These are phyloP conservation scores for Amblyornis subalaris DNA, from an alignment of 2,113 vertebrate genomes.

Conservation along the genomic window DNA sequence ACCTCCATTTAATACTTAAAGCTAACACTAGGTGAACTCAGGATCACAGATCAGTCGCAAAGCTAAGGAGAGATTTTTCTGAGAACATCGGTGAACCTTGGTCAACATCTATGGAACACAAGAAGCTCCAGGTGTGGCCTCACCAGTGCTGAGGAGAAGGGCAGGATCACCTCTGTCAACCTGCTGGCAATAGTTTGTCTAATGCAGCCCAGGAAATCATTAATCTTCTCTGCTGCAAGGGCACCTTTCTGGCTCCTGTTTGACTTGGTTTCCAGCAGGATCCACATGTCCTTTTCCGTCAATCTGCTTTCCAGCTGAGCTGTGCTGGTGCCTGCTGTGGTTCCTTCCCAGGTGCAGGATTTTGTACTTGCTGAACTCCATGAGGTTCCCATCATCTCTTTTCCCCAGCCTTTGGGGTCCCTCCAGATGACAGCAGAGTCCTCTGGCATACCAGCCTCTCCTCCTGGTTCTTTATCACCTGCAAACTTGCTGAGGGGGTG, in stretches of 20 bases:
- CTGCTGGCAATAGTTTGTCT: not conserved
- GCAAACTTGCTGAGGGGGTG: not conserved
- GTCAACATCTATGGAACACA: not conserved
- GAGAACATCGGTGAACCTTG: not conserved
- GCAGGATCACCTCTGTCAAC: not conserved
- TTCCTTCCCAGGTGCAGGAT: not conserved
- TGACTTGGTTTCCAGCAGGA: not conserved
- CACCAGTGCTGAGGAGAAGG: not conserved
- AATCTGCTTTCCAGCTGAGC: not conserved
- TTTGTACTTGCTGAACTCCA: not conserved
- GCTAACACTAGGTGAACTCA: not conserved
- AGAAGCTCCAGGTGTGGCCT: not conserved
- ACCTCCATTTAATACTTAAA: not conserved
- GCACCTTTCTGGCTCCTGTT: not conserved
- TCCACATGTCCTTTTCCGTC: not conserved
- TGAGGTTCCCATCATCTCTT: rapidly evolving
- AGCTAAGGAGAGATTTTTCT: not conserved
- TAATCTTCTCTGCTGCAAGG: not conserved
- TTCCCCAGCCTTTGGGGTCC: not conserved
- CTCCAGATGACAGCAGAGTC: not conserved
- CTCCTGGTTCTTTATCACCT: not conserved
- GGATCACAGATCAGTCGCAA: not conserved
- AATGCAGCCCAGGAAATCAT: not conserved
- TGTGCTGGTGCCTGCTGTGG: not conserved
- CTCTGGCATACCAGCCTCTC: not conserved